Evolutionary conservation across 53 echinoderm and acorn worm genomes (phyloP), one percentile per base, ranked within the genome.

Genomic region (Crossaster papposus): DNA sequence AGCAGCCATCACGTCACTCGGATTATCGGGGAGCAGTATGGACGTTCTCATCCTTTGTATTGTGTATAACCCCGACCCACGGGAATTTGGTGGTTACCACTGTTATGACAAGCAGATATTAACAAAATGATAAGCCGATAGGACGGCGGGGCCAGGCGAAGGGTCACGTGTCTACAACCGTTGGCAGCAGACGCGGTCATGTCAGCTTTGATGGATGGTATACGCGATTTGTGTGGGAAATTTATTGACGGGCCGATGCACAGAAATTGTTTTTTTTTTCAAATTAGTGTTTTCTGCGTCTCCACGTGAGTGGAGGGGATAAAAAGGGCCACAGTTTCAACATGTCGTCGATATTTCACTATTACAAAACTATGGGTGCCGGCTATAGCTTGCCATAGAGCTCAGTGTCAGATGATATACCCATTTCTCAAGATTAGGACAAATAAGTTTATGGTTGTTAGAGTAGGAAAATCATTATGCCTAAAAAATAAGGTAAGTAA

Each of bases 41-140:
- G 78, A 78, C 2, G n/a, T 78, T 78, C 50, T 78, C 78, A 78
- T 51, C 78, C 14, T 9, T 23, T 44, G 50, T 44, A n/a, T 9
- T 7, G 13, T 20, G 78, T 44, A 44, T 44, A 78, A 51, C 51
- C 78, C n/a, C 12, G n/a, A 51, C 51, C 78, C n/a, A 13, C 4
- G 34, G 50, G 78, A 23, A 24, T 15, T 78, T 78, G 51, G n/a
- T 51, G 78, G 51, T 78, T 78, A 29, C 50, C 78, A 78, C 32
- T 78, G 78, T 78, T 78, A 78, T 78, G 78, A 78, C 78, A 78
- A 78, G 78, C 23, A 22, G 78, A 50, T 78, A 78, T 78, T 78
- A 78, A 78, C n/a, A n/a, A 70, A 44, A 78, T 51, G 78, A 78
- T 78, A 51, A 29, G 78, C 4, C 26, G 51, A 51, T 78, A 44